These are phyloP conservation scores for Tachyglossus aculeatus DNA, from an alignment of 2,797 vertebrate genomes.

Conservation along the genomic window DNA sequence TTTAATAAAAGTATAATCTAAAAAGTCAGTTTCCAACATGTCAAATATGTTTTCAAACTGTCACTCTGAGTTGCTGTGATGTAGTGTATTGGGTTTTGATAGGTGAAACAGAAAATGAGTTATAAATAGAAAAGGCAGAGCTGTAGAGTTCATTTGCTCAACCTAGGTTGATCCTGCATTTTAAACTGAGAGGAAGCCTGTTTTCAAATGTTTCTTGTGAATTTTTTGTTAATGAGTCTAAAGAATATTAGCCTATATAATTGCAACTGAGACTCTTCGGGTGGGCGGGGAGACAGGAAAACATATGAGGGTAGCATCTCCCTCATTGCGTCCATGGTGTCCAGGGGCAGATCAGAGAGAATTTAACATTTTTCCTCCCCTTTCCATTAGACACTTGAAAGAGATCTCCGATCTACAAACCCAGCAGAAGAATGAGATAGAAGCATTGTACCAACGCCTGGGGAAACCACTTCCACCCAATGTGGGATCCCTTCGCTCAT, in stretches of 20 bases:
- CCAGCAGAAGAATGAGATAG: constrained; percentile 92
- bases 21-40: neutral
- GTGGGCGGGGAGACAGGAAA: neutral
- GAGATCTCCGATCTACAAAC: constrained; percentile 96
- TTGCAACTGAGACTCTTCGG: too few species aligned
- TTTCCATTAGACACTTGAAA: constrained; percentile 86
- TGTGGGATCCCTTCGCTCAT: constrained; percentile 85
- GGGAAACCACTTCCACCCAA: constrained; percentile 90
- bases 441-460: constrained; percentile 87
- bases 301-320: too few species aligned
- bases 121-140: neutral
- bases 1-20: neutral
- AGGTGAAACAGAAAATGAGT: neutral
- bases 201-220: neutral
- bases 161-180: neutral
- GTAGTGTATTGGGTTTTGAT: neutral
- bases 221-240: neutral
- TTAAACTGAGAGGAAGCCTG: neutral
- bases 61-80: neutral
- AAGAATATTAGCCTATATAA: neutral
- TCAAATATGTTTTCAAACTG: neutral
- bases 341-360: neutral
- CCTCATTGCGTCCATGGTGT: neutral
- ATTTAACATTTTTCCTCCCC: neutral
- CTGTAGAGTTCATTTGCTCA: neutral